A percentile compares a stretch with the other conserved stretches of the same genome.
phyloP scores from a whole-genome alignment of 2,888 invertebrate species.

The Acanthosoma haemorrhoidale region DNA sequence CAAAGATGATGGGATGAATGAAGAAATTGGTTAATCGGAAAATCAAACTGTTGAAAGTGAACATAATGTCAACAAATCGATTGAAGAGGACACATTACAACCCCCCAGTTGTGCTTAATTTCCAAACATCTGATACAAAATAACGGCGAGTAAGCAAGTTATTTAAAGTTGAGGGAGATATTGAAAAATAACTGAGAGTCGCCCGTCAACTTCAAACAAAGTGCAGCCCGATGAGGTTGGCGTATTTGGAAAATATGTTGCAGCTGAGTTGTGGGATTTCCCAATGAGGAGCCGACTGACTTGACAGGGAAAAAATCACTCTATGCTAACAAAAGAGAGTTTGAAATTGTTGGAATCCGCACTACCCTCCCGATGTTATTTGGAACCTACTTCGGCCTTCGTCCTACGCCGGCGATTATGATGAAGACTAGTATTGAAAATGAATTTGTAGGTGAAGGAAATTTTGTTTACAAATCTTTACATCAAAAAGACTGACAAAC shows the following conservation, averaged over 20 bases:
- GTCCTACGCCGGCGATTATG: no score
- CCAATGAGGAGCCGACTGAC: not conserved
- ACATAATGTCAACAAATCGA: no score
- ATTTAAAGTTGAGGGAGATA: no score
- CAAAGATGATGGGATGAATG: no score
- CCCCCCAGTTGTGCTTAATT: not conserved
- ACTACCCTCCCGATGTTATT: not conserved
- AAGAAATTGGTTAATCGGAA: no score
- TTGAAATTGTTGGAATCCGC: not conserved
- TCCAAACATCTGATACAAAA: no score
- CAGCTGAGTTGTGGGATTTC: not conserved
- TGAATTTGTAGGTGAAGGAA: no score
- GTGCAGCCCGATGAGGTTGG: not conserved
- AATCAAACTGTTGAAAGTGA: no score
- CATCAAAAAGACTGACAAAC: no score
- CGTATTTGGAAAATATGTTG: not conserved
- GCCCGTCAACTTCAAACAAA: not conserved
- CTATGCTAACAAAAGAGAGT: slow-evolving; percentile 3
- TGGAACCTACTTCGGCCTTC: not conserved
- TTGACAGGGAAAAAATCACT: slow-evolving; percentile 1
- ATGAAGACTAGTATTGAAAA: not conserved
- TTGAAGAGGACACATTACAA: not conserved
- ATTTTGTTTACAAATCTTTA: no score
- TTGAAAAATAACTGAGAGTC: not conserved
- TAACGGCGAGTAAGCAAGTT: no score